Evolutionary conservation across 2,113 vertebrate genomes (phyloP), one percentile per base, ranked within the genome.

Genomic region (Indicator maculatus): DNA sequence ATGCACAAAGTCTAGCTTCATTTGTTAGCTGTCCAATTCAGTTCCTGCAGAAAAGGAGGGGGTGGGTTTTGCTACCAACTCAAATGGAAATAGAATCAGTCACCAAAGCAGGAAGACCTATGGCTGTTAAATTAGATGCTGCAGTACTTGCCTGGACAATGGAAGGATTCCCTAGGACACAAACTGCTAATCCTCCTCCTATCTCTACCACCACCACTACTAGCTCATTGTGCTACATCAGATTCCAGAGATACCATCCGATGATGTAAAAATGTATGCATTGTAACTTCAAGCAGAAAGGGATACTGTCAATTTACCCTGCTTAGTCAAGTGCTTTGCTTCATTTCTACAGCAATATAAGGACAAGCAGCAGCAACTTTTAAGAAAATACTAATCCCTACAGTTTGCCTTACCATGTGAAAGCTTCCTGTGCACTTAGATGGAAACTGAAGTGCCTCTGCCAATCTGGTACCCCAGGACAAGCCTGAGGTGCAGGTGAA

Each of bases 91-190:
- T 56, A 59, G 55, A 41, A 86, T 77, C 76, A n/a, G 85, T 38
- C 85, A 78, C 5, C 8, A 83, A 87, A 95, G 89, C 87, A 90
- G 86, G 82, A 95, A 96, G 93, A 75, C 27, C 76, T 63, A 58
- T 89, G 95, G 93, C 95, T 97, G 91, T 56, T 94, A 75, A 8
- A 45, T 23, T 89, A 87, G 89, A 95, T 89, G 95, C 60, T 91
- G 82, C 83, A 92, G 69, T 76, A 86, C 53, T 39, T 56, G 86
- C 70, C 47, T 71, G 89, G 92, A 94, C 93, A 96, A 92, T 92
- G 92, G 96, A 88, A 96, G 83, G 53, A 73, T 75, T 97, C 95
- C 61, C 71, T 91, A 71, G 91, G 88, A 97, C 88, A 78, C 69
- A 95, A 94, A 92, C 74, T 85, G 36, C 63, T 94, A 89, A 92